Evolutionary conservation across 1,140 invertebrate species (phyloP), one percentile per base, ranked within the genome.

Genomic region (Hydropsyche tenuis): DNA sequence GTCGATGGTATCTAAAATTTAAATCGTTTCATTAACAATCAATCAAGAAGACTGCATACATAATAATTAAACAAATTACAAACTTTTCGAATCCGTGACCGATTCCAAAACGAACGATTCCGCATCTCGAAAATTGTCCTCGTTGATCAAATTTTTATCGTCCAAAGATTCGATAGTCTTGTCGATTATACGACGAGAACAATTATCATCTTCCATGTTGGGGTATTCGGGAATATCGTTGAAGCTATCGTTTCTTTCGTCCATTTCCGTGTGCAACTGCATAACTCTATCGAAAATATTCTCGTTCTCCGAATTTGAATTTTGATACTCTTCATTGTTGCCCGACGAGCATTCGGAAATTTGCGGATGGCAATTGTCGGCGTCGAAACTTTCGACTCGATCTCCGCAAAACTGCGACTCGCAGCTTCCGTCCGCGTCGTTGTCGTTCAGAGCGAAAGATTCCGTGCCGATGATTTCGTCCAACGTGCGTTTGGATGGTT

Each of bases 101-200:
- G 84, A 85, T 77, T 86, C 85, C 70, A 85, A 77, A 69, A 85
- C 84, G 78, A 85, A 86, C 60, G 85, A 84, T 77, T 86, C 84
- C 56, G 84, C 85, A 82, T 86, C 85, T 74, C 83, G 83, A 66
- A 86, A 83, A 80, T 30, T 78, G 78, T 12, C 77, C 73, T 78
- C 80, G 81, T 12, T 12, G 16, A 60, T 22, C 18, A 46, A 27
- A 14, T 64, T 46, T 37, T 75, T 75, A 11, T 68, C 64, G 3
- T 72, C 63, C 1, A 72, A 30, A 63, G 30, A 62, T 62, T 45
- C 37, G 14, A 20, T 69, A 43, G 22, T 68, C 30, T 37, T 71
- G 30, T 75, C 71, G 5, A 68, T 42, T 18, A 72, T 69, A 23
- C 69, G 62, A 16, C 63, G 63, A 20, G 71, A 23, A 51, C 69